Percentiles rank a stretch among this genome's conserved stretches.
phyloP scores from a whole-genome alignment of 2,113 vertebrate species.

The mouse (Mus musculus) region GRCm39 chr4:32307001-32307500 shows the following conservation, averaged over 20 bases:
- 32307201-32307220: not conserved
- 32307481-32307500: not conserved
- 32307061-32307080: not conserved
- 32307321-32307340: not conserved
- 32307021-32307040: not conserved
- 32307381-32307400: not conserved
- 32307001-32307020: slow-evolving; percentile 13
- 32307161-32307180: not conserved
- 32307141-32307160: not conserved
- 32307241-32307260: not conserved
- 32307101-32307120: not conserved
- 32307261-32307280: not conserved
- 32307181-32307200: not conserved
- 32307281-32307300: not conserved
- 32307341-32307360: not conserved
- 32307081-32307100: not conserved
- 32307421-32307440: not conserved
- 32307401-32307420: not conserved
- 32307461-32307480: not conserved
- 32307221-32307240: not conserved
- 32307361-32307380: not conserved
- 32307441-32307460: fast-evolving
- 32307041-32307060: not conserved
- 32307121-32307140: not conserved
- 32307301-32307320: not conserved